Evolutionary conservation across 2,888 invertebrate genomes (phyloP), one percentile per base, ranked within the genome.

Genomic region (Dascillus cervinus): DNA sequence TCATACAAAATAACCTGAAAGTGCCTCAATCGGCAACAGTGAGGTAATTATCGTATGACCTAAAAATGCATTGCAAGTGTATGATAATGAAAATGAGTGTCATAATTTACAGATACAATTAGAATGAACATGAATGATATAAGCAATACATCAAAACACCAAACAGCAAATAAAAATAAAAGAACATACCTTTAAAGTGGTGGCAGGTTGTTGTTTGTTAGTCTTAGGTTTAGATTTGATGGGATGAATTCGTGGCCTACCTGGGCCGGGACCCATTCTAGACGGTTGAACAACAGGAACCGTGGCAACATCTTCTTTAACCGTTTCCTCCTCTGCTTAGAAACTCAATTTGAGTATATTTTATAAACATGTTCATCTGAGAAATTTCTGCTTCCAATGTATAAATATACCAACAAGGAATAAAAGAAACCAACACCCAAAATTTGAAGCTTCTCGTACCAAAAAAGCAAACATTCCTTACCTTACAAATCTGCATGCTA

Each of bases 191-290:
- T 47, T 47, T 35, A 46, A 34, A 24, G 41, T 41, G 20, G 37
- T 21, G 27, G 39, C 44, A 12, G 33, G 42, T 28, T 17, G 13
- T 19, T 38, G 43, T 41, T 44, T 46, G 47, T 56, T 57, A 22
- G 56, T 49, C 43, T 59, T 59, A 23, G 51, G 44, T 52, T 62
- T 63, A 29, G 57, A 50, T 46, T 60, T 61, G 38, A 58, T 43
- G 6, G 64, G 62, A 45, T 61, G 62, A 39, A 60, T 53, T 37
- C 60, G 49, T 8, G 64, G 62, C 50, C 61, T 54, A 44, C 62
- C 61, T 30, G 62, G 63, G 45, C 53, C 60, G 39, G 44, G 48
- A 42, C 39, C 47, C 34, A 41, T 40, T 43, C 46, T 43, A 34
- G 52, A 33, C 20, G 49, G 22, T 15, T 47, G 32, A 22, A 44